Conservation (phyloP, 2,888 invertebrate genomes). For the Doris montereyensis region DNA sequence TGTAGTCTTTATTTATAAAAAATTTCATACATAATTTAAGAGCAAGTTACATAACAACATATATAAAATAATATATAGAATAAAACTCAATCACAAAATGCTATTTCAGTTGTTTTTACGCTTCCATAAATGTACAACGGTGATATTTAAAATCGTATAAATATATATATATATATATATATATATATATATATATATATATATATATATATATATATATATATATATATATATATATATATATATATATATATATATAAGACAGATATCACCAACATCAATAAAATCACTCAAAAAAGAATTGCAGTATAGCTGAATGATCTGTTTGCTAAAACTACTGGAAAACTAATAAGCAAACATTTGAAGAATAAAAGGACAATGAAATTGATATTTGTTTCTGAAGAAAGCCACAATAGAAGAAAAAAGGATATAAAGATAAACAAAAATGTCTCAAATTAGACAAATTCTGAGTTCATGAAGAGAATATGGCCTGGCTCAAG, state of each 20-base stretch:
- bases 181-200: constrained; percentile 21
- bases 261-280: neutral
- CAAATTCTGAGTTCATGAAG: constrained; percentile 18
- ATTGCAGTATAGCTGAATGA: neutral
- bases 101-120: no score
- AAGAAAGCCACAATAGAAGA: no score
- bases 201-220: constrained; percentile 11
- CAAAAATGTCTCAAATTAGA: no score
- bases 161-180: neutral
- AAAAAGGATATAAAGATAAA: no score
- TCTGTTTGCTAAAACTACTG: no score
- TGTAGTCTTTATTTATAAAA: constrained; percentile 12
- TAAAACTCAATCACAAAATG: no score
- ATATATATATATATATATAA: constrained; percentile 4
- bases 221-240: neutral
- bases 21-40: neutral
- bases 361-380: no score
- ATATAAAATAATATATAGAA: neutral
- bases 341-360: no score
- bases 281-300: constrained; percentile 11
- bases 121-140: no score
- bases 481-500: no score
- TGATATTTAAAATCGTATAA: neutral
- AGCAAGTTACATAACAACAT: neutral
- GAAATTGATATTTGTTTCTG: no score